Base-by-base conservation (phyloP, 2,888 invertebrate species). In the Macrosoma leucophasiata region DNA sequence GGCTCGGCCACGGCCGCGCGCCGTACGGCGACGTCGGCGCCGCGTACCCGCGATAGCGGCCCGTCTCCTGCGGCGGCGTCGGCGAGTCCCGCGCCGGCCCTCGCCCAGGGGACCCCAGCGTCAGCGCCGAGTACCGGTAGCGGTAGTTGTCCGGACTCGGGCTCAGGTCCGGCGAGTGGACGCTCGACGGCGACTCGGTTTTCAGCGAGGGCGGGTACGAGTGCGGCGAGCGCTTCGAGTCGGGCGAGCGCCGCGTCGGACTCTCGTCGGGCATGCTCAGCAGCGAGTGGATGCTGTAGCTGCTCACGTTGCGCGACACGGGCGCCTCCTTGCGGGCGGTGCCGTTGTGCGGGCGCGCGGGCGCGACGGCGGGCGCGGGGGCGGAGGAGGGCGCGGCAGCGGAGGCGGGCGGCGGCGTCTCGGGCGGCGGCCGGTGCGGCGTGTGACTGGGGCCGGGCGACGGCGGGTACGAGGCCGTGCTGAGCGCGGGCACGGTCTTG, bases 211-310 rank as follows among this genome's bases (percentile, higher is more conserved):
- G 57, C 32, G 54, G 51, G 33, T 59, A 50, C 43, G 56, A 50
- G 32, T 55, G 58, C 58, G 75, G 61, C 55, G 69, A 62, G 62
- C 72, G 55, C 60, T 72, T 61, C 67, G 86, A 50, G 79, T 73
- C 38, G 71, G 73, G 55, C 68, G 74, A 41, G 33, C 48, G 48
- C 63, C 78, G 58, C 61, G 75, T 46, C 49, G 76, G 56, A 43
- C 64, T 60, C 51, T 79, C 84, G 49, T 84, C 84, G 19, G 86
- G 68, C 88, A 90, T 89, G 39, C 91, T 91, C 55, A 94, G 84
- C 64, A 94, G 85, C 45, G 94, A 93, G 62, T 92, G 93, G 69
- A 94, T 94, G 82, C 94, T 94, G 78, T 94, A 94, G 66, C 91
- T 93, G 73, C 91, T 90, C 48, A 88, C 87, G 55, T 87, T 77